A percentile compares a stretch with the other conserved stretches of the same genome.
These are phyloP conservation scores for Drosophila phalerata DNA, from an alignment of 2,888 invertebrate species.

Conservation along the genomic window DNA sequence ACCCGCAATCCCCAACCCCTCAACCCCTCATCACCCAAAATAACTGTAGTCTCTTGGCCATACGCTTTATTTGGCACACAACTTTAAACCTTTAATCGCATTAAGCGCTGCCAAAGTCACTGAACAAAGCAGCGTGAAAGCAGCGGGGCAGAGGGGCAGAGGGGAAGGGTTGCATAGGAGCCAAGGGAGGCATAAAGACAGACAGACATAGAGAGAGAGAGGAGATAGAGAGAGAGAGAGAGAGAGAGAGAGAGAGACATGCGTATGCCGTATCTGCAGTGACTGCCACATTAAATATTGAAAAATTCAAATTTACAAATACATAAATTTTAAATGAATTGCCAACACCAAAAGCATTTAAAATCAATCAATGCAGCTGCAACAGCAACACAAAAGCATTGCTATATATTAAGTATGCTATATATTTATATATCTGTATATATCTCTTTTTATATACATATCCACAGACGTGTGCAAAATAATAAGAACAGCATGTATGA, in stretches of 20 bases:
- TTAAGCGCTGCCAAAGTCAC: conserved; percentile 71
- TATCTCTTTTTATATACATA: conserved; percentile 1
- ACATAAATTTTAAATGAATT: conserved; percentile 76
- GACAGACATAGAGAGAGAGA: not conserved
- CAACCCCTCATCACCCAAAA: not conserved
- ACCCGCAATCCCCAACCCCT: not conserved
- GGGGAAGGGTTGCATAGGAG: not conserved
- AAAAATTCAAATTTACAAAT: conserved; percentile 79
- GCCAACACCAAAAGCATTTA: conserved; percentile 79
- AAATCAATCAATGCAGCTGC: conserved; percentile 74
- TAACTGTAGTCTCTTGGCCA: conserved; percentile 12
- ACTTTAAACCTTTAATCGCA: conserved; percentile 80
- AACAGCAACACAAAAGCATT: conserved; percentile 23
- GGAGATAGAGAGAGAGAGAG: not conserved
- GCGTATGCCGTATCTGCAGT: conserved; percentile 29
- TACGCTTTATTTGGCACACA: conserved; percentile 77
- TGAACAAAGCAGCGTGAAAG: conserved; percentile 18
- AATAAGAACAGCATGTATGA: too few species aligned
- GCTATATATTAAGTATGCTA: not conserved
- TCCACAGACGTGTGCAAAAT: too few species aligned
- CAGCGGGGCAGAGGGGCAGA: too few species aligned
- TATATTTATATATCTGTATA: not conserved
- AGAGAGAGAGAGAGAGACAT: not conserved
- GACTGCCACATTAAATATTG: conserved; percentile 74
- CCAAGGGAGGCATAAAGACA: not conserved